Base-by-base conservation (phyloP, 2,888 invertebrate species). In the Catonia carolina region DNA sequence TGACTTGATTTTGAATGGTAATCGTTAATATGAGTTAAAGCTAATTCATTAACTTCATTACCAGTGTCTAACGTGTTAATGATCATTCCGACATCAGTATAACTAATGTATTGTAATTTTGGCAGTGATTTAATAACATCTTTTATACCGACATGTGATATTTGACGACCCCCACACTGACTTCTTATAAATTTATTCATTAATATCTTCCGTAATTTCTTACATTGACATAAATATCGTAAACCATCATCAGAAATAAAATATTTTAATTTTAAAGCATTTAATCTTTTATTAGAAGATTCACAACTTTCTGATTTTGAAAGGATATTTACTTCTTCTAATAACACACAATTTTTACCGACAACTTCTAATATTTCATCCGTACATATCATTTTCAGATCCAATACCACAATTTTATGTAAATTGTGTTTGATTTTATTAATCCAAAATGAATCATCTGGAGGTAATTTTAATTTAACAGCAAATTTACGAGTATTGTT, bases 311-410 rank as follows among this genome's bases (percentile, higher is more conserved):
- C 12, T 5, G 45, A 23, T 45, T 45, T 45, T 45, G 45, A 45
- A 2, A 27, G 14, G 18, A 45, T 45, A 45, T 45, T 27, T 22
- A 45, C 22, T 27, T 23, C 45, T 23, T 45, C 45, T 23, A 45
- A 23, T 7, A 22, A 20, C 45, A 6, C 14, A 51, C 58, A 58
- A 45, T 54, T 39, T 6, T 36, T 42, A 2, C 58, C 58, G 17
- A 58, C 58, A 35, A 58, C 54, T 51, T 58, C 45, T 17, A 58
- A 54, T 36, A 58, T 58, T 22, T 50, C 58, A 41, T 58, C 58
- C 7, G 58, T 58, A 45, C 58, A 58, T 23, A 54, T 45, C 23
- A 42, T 54, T 15, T 36, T 54, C 17, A 58, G 45, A 42, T 54
- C 54, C 15, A 58, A 50, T 14, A 41, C 49, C 10, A 51, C 18